phyloP scores from a whole-genome alignment of 2,113 vertebrate species.

The Hippocampus zosterae region DNA sequence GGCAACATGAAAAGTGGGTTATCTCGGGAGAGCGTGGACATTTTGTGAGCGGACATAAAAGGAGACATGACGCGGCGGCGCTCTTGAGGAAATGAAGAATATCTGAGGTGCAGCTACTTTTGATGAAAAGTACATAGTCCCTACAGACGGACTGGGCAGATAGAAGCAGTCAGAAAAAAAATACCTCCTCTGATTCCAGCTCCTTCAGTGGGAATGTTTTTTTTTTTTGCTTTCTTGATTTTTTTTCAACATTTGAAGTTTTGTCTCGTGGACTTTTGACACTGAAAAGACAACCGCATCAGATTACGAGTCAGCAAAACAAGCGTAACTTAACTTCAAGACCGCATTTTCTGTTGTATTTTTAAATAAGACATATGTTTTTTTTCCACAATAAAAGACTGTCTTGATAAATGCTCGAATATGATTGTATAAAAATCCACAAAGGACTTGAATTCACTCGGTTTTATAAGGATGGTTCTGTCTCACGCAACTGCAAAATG shows the following conservation, averaged over 20 bases:
- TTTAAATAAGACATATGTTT: neutral
- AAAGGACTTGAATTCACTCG: no score
- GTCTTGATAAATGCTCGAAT: no score
- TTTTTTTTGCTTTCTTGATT: neutral
- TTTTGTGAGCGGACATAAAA: slow-evolving; percentile 4
- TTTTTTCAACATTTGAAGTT: neutral
- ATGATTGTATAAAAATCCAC: no score
- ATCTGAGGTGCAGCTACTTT: neutral
- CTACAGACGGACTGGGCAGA: slow-evolving; percentile 6
- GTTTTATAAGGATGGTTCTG: no score
- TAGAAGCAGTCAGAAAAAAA: neutral
- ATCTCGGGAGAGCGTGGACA: slow-evolving; percentile 15
- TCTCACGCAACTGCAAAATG: no score
- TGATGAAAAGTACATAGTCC: slow-evolving; percentile 20
- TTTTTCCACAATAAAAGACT: no score
- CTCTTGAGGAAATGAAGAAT: slow-evolving; percentile 2
- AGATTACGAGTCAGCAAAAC: neutral
- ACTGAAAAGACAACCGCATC: neutral
- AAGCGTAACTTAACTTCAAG: neutral
- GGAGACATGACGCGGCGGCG: neutral
- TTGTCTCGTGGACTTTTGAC: slow-evolving; percentile 5
- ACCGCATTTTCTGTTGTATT: neutral
- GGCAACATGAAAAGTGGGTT: neutral
- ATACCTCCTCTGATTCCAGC: neutral
- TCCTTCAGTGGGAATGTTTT: neutral